Evolutionary conservation across 2,797 vertebrate species (phyloP), one percentile per base, ranked within the genome.

Genomic region (Xyrichtys novacula): DNA sequence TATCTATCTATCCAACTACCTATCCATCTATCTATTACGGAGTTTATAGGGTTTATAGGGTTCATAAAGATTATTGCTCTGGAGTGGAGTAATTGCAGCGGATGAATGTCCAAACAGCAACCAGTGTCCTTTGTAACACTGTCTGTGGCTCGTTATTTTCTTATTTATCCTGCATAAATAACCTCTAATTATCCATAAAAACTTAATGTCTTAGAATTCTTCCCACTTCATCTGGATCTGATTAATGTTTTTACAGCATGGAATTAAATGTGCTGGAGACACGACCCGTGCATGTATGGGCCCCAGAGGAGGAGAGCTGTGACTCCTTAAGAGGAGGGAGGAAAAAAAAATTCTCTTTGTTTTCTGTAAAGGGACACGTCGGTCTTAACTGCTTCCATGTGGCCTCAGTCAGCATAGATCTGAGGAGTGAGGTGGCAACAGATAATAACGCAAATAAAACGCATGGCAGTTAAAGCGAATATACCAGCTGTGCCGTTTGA

Each of bases 141-240:
- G 77, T 71, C 85, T 90, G 88, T 61, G 60, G 73, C 86, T 91
- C 54, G 69, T 91, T 92, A 89, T 88, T 87, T 90, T 85, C 85
- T 84, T 82, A 90, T 90, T 93, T 84, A 90, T 92, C 90, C 86
- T 86, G 84, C 87, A 90, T 92, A 94, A 94, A 93, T 92, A 92
- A 92, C 91, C 87, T 91, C 90, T 92, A 93, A 93, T 93, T 91
- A 94, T 90, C 91, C 87, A 92, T 93, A 90, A 92, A 92, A 91
- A 84, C 80, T 74, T 85, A 90, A 90, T 83, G 83, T 80, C 87
- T 88, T 85, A 81, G 85, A 90, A 90, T 89, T 89, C 82, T 84
- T 84, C 90, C 88, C 87, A 88, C 89, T 89, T 93, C 91, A 93
- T 94, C 88, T 94, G 93, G 86, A 84, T 88, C 85, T 81, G 90